Conservation (phyloP, 2,797 vertebrate genomes). For the Sciurus carolinensis region DNA sequence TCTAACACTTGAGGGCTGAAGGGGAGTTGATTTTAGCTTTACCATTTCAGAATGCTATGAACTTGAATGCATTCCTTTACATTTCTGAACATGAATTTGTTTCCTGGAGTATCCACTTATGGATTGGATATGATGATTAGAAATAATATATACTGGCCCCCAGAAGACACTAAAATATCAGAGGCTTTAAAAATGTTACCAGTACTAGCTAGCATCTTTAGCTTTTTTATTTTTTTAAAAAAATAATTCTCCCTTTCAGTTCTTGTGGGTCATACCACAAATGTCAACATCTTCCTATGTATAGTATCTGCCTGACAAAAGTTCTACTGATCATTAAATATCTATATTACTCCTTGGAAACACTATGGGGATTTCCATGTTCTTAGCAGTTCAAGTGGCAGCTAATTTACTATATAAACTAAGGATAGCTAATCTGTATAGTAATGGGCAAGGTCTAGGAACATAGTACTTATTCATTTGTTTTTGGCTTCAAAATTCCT, state of each 20-base stretch:
- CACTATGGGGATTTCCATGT: not conserved
- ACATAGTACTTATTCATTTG: not conserved
- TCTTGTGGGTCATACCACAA: constrained; percentile 51
- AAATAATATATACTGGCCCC: not conserved
- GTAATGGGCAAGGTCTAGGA: not conserved
- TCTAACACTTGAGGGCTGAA: too few species aligned
- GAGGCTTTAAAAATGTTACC: not conserved
- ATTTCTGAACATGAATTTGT: constrained; percentile 5
- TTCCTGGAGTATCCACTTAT: not conserved
- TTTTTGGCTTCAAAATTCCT: constrained; percentile 7
- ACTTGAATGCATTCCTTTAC: not conserved
- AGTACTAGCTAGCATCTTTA: not conserved
- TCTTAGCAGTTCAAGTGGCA: not conserved
- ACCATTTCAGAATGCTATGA: not conserved
- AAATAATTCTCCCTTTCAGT: not conserved
- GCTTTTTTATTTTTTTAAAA: not conserved
- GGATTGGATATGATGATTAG: not conserved
- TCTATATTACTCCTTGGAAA: constrained; percentile 11
- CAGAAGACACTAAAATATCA: not conserved
- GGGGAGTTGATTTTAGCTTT: not conserved
- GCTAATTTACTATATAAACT: constrained; percentile 41
- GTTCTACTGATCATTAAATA: not conserved
- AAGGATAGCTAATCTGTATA: not conserved
- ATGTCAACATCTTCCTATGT: not conserved
- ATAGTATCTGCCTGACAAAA: not conserved